These are phyloP conservation scores for Pseudococcus viburni DNA, from an alignment of 2,888 invertebrate species.

Conservation along the genomic window DNA sequence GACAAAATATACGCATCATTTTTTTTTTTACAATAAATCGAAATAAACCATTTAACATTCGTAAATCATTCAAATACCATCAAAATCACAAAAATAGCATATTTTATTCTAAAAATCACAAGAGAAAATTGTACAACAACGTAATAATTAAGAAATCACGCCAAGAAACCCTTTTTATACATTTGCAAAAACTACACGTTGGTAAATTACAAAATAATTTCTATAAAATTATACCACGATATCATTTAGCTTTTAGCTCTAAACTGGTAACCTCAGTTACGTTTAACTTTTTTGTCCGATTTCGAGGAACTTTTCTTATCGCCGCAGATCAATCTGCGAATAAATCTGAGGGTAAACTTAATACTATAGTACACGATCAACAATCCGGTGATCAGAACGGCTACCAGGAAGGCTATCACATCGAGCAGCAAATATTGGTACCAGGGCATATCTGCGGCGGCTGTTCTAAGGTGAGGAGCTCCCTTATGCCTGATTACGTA, in stretches of 20 bases:
- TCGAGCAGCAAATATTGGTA: constrained; percentile 70
- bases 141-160: background rate
- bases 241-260: background rate
- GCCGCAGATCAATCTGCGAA: background rate
- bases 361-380: constrained; percentile 46
- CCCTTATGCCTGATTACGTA: constrained; percentile 77
- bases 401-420: constrained; percentile 67
- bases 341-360: background rate
- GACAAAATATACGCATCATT: no score
- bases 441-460: constrained; percentile 69
- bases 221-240: background rate
- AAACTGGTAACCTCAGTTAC: background rate
- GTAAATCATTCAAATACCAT: no score
- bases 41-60: no score
- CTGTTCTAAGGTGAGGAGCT: constrained; percentile 68
- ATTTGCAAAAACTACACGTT: background rate
- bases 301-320: constrained; percentile 46
- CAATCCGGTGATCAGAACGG: background rate
- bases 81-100: no score
- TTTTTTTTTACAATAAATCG: no score
- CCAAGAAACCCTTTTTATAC: background rate
- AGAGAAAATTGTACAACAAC: background rate
- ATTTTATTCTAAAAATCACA: background rate
- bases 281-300: constrained; percentile 25
- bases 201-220: background rate